Conservation (phyloP, 35 echinoderm and acorn worm species). For the Diadema setosum region DNA sequence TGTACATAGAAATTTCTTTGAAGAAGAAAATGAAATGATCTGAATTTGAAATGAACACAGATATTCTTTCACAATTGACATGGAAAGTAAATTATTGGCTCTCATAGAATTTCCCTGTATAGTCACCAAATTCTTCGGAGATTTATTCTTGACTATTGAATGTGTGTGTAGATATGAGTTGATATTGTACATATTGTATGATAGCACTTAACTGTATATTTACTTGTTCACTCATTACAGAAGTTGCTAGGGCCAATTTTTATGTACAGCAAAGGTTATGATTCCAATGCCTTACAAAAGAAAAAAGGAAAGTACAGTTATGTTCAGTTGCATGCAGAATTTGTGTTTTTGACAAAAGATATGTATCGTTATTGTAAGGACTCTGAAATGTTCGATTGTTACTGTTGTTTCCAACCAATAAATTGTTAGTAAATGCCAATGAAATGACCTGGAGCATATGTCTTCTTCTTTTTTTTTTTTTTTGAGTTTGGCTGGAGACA, state of each 20-base stretch:
- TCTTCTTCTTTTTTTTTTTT: no score
- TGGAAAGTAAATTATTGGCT: not conserved
- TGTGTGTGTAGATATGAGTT: not conserved
- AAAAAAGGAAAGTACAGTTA: not conserved
- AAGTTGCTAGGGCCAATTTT: not conserved
- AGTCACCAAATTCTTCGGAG: not conserved
- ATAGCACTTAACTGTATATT: not conserved
- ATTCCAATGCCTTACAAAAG: not conserved
- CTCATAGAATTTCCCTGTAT: not conserved
- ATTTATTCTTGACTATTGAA: not conserved
- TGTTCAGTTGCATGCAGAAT: conserved; percentile 16
- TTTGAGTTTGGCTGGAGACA: no score
- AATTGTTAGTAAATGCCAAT: conserved; percentile 20
- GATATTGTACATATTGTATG: conserved; percentile 15
- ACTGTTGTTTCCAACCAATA: conserved; percentile 19
- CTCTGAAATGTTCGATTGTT: not conserved
- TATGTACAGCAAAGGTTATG: not conserved
- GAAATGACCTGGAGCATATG: no score
- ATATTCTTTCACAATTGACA: not conserved
- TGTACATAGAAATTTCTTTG: no score
- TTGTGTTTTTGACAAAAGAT: not conserved
- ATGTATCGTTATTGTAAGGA: not conserved
- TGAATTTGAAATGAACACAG: not conserved
- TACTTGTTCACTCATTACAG: not conserved
- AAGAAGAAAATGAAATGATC: not conserved